Evolutionary conservation across 2,113 vertebrate genomes (phyloP).

Genomic region (Donacobius atricapilla): DNA sequence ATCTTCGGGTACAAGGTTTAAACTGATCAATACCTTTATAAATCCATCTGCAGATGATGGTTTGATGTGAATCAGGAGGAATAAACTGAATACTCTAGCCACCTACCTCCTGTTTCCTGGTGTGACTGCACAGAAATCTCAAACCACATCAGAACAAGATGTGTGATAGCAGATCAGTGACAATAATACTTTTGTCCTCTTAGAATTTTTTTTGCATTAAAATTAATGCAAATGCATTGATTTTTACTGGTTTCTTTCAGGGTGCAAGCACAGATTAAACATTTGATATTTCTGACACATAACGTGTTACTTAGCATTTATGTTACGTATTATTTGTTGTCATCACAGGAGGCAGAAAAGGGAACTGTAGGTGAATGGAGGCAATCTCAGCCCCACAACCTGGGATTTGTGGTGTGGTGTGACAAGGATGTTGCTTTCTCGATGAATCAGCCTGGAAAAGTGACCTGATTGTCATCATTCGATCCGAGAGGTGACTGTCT

Average conservation of each 20-base stretch:
- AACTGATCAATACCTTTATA: neutral
- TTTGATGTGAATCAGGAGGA: neutral
- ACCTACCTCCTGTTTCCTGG: neutral
- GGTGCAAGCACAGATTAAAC: neutral
- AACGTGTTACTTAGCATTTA: neutral
- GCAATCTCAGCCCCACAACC: neutral
- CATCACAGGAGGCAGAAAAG: neutral
- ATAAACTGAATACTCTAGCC: neutral
- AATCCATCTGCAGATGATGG: neutral
- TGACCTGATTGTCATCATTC: fast-evolving
- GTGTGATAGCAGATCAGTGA: fast-evolving
- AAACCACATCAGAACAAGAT: neutral
- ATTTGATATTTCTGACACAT: neutral
- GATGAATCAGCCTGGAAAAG: neutral
- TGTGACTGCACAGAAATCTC: neutral
- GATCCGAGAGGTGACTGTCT: neutral
- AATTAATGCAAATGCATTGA: neutral
- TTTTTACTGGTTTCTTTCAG: neutral
- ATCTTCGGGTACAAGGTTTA: neutral
- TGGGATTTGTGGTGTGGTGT: fast-evolving
- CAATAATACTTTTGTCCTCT: neutral
- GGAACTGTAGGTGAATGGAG: too few species aligned
- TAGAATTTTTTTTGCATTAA: neutral
- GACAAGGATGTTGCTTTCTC: neutral
- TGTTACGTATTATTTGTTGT: neutral